Base-by-base conservation (phyloP, 2,113 vertebrate species). In the Pseudopipra pipra region DNA sequence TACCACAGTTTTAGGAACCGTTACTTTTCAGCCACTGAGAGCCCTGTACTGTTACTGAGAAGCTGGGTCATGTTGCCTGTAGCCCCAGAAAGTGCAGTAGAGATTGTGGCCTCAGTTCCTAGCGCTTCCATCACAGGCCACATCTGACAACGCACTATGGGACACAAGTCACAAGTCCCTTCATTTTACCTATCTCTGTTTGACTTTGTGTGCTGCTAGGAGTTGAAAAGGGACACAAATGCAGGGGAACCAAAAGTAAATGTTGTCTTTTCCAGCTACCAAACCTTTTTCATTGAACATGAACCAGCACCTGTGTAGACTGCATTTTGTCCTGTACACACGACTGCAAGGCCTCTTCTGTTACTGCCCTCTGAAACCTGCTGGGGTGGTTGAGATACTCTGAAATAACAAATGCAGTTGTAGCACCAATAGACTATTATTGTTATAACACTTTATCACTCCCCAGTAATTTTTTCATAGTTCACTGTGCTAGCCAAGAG, bases 361-460 rank as follows among this genome's bases (percentile, higher is more conserved):
- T 59, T 51, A 23, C 15, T 79, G 44, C 25, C 12, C 31, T 58
- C 70, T 87, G 72, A 80, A 92, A 83, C 16, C 8, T 58, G 14
- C 41, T 76, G 44, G 54, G 10, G 30, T 90, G 16, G 28, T 56
- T 92, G n/a, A 56, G 37, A 31, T 58, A 35, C 18, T 89, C 54
- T 61, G 68, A 89, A 90, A 86, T 70, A 87, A 84, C 24, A 90
- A 73, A 73, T 56, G 35, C 22, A 77, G 16, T 35, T 65, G 21
- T 68, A 75, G 11, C 22, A 41, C 10, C 28, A 59, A 27, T 11
- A 56, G 39, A 33, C n/a, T 63, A 8, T 21, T 75, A 78, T 87
- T 95, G 89, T 55, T 28, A 52, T 89, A 82, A 24, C 43, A 31
- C 7, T 78, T 70, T 65, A 31, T 77, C 24, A 16, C 33, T 75